Percentiles rank a stretch among this genome's conserved stretches.
Evolutionary conservation across 2,113 vertebrate species (phyloP).

Genomic region (Uropsilus gracilis): DNA sequence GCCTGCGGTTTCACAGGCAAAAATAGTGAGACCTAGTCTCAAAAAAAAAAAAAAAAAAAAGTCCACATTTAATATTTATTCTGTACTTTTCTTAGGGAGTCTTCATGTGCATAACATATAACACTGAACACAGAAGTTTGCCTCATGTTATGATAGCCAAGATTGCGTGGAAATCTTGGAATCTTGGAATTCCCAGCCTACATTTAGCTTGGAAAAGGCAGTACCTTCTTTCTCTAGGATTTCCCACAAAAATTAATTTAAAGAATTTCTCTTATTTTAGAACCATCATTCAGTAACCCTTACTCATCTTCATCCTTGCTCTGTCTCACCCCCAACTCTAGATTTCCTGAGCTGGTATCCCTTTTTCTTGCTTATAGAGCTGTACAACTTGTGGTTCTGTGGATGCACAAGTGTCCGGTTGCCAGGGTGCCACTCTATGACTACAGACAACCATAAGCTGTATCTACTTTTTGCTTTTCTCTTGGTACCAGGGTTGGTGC

Average conservation of each 20-base stretch:
- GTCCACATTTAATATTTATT: constrained; percentile 10
- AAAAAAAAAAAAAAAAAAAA: too few species aligned
- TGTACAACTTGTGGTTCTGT: constrained; percentile 16
- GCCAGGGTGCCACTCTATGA: not conserved
- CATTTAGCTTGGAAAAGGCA: not conserved
- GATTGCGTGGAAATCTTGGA: too few species aligned
- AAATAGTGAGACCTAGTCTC: too few species aligned
- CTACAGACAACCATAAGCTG: not conserved
- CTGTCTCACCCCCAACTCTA: not conserved
- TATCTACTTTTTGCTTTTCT: constrained; percentile 30
- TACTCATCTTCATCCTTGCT: not conserved
- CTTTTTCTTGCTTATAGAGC: not conserved
- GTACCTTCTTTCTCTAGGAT: not conserved
- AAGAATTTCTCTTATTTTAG: constrained; percentile 30
- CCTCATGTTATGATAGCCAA: not conserved
- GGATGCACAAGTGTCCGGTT: not conserved
- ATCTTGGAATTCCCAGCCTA: not conserved
- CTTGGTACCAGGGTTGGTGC: not conserved
- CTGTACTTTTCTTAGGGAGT: not conserved
- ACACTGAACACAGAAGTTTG: not conserved
- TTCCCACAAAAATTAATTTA: not conserved
- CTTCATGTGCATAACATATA: not conserved
- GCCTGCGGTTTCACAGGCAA: too few species aligned
- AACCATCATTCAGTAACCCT: not conserved
- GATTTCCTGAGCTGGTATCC: not conserved